phyloP scores from a whole-genome alignment of 2,113 vertebrate species.

The Albula goreensis region DNA sequence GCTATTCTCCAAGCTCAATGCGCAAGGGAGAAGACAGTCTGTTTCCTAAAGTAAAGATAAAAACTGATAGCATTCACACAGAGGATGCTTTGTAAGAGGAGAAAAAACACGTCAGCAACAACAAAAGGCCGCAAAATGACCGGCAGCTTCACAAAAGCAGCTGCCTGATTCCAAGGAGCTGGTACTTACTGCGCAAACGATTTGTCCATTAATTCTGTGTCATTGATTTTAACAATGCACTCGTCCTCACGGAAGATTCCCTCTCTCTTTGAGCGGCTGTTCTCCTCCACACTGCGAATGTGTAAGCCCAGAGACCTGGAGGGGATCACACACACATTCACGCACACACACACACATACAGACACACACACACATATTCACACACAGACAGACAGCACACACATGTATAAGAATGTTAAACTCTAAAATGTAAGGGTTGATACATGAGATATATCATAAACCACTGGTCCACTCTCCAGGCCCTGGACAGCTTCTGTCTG shows the following conservation, averaged over 20 bases:
- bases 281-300: conserved; percentile 89
- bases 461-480: too few relatives aligned
- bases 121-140: neutral
- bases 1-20: conserved; percentile 15
- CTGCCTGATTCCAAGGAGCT: neutral
- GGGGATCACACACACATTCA: neutral
- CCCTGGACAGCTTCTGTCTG: too few relatives aligned
- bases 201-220: conserved; percentile 84
- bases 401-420: neutral
- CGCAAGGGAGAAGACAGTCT: neutral
- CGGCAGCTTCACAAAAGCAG: neutral
- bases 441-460: too few relatives aligned
- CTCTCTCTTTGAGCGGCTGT: conserved; percentile 86
- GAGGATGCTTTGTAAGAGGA: neutral
- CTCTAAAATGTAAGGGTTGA: too few relatives aligned
- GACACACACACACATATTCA: neutral
- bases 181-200: conserved; percentile 89
- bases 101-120: neutral
- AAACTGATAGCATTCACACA: neutral
- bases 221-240: conserved; percentile 92
- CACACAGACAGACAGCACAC: neutral
- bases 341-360: neutral
- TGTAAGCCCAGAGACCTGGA: conserved; percentile 84
- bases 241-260: conserved; percentile 88
- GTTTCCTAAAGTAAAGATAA: neutral